Evolutionary conservation across 2,797 vertebrate genomes (phyloP).

Genomic region (Chloroceryle inda): DNA sequence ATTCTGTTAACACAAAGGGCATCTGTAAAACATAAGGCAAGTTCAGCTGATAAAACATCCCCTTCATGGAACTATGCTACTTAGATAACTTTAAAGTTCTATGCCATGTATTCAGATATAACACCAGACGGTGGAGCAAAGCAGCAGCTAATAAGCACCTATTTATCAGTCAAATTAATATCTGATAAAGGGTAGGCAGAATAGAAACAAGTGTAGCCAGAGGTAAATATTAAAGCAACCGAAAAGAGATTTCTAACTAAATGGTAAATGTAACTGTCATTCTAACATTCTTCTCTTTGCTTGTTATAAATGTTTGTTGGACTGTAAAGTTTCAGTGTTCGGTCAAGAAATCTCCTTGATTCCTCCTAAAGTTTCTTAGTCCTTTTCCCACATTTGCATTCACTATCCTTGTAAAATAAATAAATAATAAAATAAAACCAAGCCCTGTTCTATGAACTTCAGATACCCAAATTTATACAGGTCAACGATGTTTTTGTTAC

Average conservation of each 20-base stretch:
- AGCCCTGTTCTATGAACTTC: background rate
- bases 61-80: background rate
- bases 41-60: background rate
- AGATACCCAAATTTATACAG: background rate
- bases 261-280: background rate
- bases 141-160: background rate
- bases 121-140: background rate
- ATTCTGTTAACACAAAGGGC: background rate
- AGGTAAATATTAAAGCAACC: background rate
- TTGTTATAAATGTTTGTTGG: background rate
- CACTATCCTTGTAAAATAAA: background rate
- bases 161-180: background rate
- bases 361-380: background rate
- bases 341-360: background rate
- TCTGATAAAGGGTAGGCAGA: background rate
- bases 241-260: background rate
- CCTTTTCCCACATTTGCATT: background rate
- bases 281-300: background rate
- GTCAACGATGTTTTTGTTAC: constrained; percentile 20
- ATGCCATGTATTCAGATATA: background rate
- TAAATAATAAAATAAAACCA: background rate
- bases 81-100: background rate
- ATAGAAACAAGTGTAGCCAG: background rate
- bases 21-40: background rate
- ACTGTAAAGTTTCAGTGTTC: background rate